phyloP scores from a whole-genome alignment of 2,113 vertebrate genomes.

The Zapornia atra region DNA sequence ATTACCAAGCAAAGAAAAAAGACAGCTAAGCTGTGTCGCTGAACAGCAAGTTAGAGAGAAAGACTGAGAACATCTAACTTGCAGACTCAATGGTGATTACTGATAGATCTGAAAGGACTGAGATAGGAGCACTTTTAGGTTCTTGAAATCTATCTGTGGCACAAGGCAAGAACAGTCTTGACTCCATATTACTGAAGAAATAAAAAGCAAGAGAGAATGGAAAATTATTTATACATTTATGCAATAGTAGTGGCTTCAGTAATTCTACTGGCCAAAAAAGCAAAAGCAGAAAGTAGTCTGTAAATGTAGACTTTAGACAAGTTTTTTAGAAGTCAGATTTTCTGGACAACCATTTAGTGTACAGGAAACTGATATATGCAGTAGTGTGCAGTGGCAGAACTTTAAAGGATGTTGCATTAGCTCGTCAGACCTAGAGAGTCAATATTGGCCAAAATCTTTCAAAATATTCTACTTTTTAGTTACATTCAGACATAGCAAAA shows the following conservation, averaged over 20 bases:
- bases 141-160: neutral
- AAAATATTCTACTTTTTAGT: neutral
- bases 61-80: neutral
- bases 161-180: neutral
- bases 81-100: neutral
- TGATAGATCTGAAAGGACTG: neutral
- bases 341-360: neutral
- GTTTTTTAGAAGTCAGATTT: neutral
- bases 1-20: constrained; percentile 9
- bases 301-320: neutral
- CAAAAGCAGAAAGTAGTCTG: neutral
- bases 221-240: neutral
- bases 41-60: neutral
- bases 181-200: neutral
- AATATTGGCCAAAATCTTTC: neutral
- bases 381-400: neutral
- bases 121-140: neutral
- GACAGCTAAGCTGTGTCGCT: neutral
- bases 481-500: neutral
- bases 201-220: neutral
- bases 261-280: neutral
- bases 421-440: neutral
- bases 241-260: neutral
- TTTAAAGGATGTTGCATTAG: neutral
- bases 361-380: neutral